Percentiles rank a stretch among this genome's conserved stretches.
Evolutionary conservation across 1,140 invertebrate species (phyloP).

Genomic region (Telenomus remus): DNA sequence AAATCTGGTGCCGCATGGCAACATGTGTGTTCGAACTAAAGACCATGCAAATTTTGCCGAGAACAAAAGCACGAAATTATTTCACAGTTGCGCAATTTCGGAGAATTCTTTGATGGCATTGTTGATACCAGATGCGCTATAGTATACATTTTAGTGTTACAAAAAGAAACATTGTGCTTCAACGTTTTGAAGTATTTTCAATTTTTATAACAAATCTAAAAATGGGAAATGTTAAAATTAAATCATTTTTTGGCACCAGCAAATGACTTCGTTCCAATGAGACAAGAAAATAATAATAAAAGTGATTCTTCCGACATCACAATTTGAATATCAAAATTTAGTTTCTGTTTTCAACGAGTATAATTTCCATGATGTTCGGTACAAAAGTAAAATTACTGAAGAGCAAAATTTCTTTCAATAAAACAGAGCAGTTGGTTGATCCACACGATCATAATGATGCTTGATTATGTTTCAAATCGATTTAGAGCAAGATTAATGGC

Average conservation of each 20-base stretch:
- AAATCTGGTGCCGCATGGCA: slow-evolving; percentile 59
- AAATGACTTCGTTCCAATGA: no score
- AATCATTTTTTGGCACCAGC: no score
- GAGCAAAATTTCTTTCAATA: slow-evolving; percentile 22
- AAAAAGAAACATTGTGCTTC: background rate
- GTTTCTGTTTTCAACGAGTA: no score
- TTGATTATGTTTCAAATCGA: slow-evolving; percentile 44
- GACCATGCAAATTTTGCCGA: slow-evolving; percentile 64
- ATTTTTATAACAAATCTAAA: background rate
- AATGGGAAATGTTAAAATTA: no score
- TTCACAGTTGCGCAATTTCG: slow-evolving; percentile 54
- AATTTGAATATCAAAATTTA: no score
- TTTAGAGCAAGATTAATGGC: slow-evolving; percentile 58
- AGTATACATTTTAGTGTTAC: slow-evolving; percentile 13
- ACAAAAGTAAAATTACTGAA: slow-evolving; percentile 36
- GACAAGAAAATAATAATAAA: no score
- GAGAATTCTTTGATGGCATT: slow-evolving; percentile 27
- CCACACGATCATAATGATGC: slow-evolving; percentile 54
- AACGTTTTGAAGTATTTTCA: background rate
- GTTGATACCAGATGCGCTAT: slow-evolving; percentile 43
- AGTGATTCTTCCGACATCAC: no score
- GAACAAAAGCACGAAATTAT: slow-evolving; percentile 43
- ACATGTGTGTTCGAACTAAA: slow-evolving; percentile 58
- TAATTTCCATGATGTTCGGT: slow-evolving; percentile 45
- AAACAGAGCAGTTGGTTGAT: slow-evolving; percentile 46